Conservation (phyloP, 2,113 vertebrate genomes). For the Corydoras sp. region DNA sequence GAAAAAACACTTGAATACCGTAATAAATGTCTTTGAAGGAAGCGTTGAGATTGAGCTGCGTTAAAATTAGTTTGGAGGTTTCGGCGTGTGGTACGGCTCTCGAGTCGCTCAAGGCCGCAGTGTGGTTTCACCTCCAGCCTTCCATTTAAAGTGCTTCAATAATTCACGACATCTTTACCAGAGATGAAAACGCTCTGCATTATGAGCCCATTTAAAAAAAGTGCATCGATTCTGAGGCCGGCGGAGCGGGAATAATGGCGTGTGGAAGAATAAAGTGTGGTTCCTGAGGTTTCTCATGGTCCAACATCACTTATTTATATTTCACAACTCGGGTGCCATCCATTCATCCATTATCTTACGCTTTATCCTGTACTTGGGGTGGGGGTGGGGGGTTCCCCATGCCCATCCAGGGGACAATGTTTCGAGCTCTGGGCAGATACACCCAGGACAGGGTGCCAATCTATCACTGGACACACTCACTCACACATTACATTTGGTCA, state of each 20-base stretch:
- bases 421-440: too few species aligned
- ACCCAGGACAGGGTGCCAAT: too few species aligned
- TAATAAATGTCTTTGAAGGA: too few species aligned
- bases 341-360: too few species aligned
- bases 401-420: too few species aligned
- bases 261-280: not conserved
- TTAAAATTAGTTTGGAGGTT: too few species aligned
- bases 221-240: slow-evolving; percentile 17
- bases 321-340: not conserved
- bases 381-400: too few species aligned
- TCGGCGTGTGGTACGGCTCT: slow-evolving; percentile 32
- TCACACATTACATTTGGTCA: too few species aligned
- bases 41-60: too few species aligned
- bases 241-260: slow-evolving; percentile 33
- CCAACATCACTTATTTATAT: slow-evolving; percentile 8
- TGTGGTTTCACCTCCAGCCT: slow-evolving; percentile 67
- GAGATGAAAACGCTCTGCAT: slow-evolving; percentile 59
- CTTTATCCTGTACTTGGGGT: too few species aligned
- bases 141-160: slow-evolving; percentile 68
- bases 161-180: slow-evolving; percentile 73
- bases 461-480: too few species aligned
- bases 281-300: slow-evolving; percentile 34
- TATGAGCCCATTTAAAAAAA: slow-evolving; percentile 55
- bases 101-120: slow-evolving; percentile 55
- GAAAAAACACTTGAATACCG: too few species aligned